Base-by-base conservation (phyloP, 2,888 invertebrate species). In the Lamproptera curius region DNA sequence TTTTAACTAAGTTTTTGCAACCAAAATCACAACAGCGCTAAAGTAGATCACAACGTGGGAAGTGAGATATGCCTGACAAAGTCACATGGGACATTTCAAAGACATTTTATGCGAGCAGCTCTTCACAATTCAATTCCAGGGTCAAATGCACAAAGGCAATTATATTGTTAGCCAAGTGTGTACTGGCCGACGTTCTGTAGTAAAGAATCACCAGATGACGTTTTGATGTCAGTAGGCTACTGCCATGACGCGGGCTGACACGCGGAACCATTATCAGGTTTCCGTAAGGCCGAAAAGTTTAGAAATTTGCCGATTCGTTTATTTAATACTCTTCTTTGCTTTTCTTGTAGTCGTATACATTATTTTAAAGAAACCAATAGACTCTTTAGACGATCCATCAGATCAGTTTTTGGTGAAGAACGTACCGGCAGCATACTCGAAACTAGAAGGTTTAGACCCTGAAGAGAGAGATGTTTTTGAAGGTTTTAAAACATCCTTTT, bases 401-500 rank as follows among this genome's bases (percentile, higher is more conserved):
- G 80, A 81, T 54, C 75, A 81, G 50, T 79, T 71, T 50, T 65
- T 71, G 10, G 65, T 79, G 17, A 78, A 73, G 57, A 76, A 68
- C 35, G 70, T 83, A n/a, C 85, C 86, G 1, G 72, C 69, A 56
- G 56, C 67, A 6, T 87, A 82, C 54, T 76, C 73, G 1, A 72
- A 67, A 20, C 66, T 81, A 23, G 88, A 88, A 59, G 62, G 66
- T 8, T 63, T 76, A 1, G 79, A 90, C 55, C 75, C 89, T 11
- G 91, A 91, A 47, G 91, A 91, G 50, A 76, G 90, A 43, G 89
- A 90, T 38, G 76, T 92, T 0, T 88, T 91, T 62, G 84, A 89
- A 56, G 92, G 91, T 53, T 89, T 90, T 42, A 87, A 89, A 38
- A 92, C 92, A 0, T 91, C 91, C 11, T 92, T 91, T 59, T 69